Evolutionary conservation across 1,140 invertebrate genomes (phyloP), one percentile per base, ranked within the genome.

Genomic region (Anoplolepis gracilipes): DNA sequence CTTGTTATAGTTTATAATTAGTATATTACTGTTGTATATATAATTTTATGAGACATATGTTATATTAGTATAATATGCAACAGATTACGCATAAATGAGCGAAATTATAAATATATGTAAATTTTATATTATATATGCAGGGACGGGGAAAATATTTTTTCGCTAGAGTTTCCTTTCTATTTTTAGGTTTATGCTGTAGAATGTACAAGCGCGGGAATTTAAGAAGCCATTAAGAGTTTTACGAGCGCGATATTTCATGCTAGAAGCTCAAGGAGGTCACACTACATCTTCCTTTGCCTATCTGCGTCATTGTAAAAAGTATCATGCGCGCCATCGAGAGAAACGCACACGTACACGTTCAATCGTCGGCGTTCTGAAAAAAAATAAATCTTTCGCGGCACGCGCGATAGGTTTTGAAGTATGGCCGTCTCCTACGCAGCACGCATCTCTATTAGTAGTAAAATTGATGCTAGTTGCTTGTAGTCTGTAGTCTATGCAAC

Each of bases 171-270:
- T 82, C 78, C 73, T 81, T 59, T 82, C 78, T 82, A 82, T 73
- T 82, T 82, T 82, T 82, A 73, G 28, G 22, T 81, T 67, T 25
- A 22, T n/a, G 13, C 76, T 19, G 65, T 19, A 30, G 46, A 69
- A 79, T 33, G 64, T 79, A 53, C 30, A n/a, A 33, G 62, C 53
- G 78, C 67, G 67, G 73, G 67, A 82, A 82, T 82, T 82, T 82
- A 72, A 82, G 78, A 81, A 81, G 49, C 78, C 78, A 73, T 82
- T 82, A 82, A 65, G 67, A 46, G n/a, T 72, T 82, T 82, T 82
- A 82, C 78, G 78, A 82, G 78, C 53, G 67, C 67, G 67, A 82
- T 82, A 82, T 82, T 82, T 82, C 78, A 82, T 73, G 19, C 36
- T 22, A 55, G 33, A 3, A 57, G 78, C 67, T 82, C 36, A 72